Base-by-base conservation (phyloP, 1,140 invertebrate species). In the Macrocentrus cingulum region DNA sequence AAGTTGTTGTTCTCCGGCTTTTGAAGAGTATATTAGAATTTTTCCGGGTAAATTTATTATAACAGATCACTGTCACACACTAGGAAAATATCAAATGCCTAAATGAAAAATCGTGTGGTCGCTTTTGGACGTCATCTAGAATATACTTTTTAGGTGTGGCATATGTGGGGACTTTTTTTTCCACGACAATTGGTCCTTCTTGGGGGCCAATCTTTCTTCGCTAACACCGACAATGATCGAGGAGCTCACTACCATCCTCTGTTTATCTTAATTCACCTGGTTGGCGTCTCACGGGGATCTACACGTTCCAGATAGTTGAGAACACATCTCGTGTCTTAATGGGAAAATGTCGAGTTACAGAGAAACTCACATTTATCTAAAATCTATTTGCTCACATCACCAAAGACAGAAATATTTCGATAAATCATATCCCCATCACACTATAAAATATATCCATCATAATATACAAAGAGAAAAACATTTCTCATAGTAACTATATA, bases 191-290 rank as follows among this genome's bases (percentile, higher is more conserved):
- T 41, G 22, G 60, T 48, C 23, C 36, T 49, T 49, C 45, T 58
- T 61, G 19, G 52, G 49, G 53, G 62, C 60, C 52, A 63, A 76
- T 76, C 62, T 73, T 72, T 74, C 70, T 72, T 72, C 64, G 56
- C 63, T 70, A 72, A 74, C 62, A 49, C 46, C 51, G 72, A 74
- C 72, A 76, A 73, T 75, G 74, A 76, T 63, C 60, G 57, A 75
- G 42, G 65, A 68, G 66, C 55, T 45, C 56, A 56, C 13, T 61
- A 66, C 56, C 52, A 52, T 29, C 57, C 44, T 45, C 59, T 70
- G 69, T 75, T 76, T 69, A 74, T 75, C 74, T 74, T 72, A 71
- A 76, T 76, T 73, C 70, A 55, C 66, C 56, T 60, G 61, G 58
- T 70, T 69, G n/a, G n/a, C 61, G 61, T 68, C 66, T 70, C 69